Evolutionary conservation across 2,113 vertebrate species (phyloP).

Genomic region (Stigmatopora argus): DNA sequence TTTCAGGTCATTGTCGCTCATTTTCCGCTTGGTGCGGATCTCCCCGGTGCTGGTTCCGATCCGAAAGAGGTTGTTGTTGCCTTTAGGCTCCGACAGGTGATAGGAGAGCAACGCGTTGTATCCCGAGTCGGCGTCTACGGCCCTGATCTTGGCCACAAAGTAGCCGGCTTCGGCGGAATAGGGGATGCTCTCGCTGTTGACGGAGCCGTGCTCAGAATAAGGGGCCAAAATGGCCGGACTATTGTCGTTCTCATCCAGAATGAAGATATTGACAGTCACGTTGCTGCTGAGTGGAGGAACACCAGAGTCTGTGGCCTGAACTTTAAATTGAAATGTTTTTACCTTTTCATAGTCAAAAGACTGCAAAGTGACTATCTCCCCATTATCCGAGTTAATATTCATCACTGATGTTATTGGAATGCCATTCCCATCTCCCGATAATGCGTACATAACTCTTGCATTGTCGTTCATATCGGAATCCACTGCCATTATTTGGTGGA

Average conservation of each 20-base stretch:
- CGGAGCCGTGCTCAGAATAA: conserved; percentile 28
- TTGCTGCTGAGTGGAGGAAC: conserved; percentile 38
- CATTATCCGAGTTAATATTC: conserved; percentile 49
- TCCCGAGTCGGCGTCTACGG: conserved; percentile 39
- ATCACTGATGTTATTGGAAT: conserved; percentile 22
- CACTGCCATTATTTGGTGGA: conserved; percentile 70
- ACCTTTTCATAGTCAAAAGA: conserved; percentile 47
- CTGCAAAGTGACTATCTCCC: conserved; percentile 48
- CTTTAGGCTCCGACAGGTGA: conserved; percentile 49
- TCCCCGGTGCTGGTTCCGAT: conserved; percentile 53
- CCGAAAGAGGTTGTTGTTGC: conserved; percentile 49
- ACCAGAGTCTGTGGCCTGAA: conserved; percentile 42
- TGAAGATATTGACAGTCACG: conserved; percentile 12
- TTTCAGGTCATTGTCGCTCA: conserved; percentile 71
- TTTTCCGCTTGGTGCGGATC: conserved; percentile 50
- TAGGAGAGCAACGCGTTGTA: conserved; percentile 53
- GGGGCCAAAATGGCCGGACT: conserved; percentile 18
- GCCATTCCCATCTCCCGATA: conserved; percentile 28
- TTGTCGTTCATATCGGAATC: conserved; percentile 78
- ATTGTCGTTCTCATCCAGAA: conserved; percentile 50
- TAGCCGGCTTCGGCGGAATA: conserved; percentile 34
- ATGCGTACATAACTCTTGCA: conserved; percentile 53
- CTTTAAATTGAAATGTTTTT: conserved; percentile 27
- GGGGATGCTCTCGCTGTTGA: conserved; percentile 33
- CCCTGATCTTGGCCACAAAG: conserved; percentile 42